Evolutionary conservation across 2,888 invertebrate genomes (phyloP).

Genomic region (Xanthostigma xanthostigma): DNA sequence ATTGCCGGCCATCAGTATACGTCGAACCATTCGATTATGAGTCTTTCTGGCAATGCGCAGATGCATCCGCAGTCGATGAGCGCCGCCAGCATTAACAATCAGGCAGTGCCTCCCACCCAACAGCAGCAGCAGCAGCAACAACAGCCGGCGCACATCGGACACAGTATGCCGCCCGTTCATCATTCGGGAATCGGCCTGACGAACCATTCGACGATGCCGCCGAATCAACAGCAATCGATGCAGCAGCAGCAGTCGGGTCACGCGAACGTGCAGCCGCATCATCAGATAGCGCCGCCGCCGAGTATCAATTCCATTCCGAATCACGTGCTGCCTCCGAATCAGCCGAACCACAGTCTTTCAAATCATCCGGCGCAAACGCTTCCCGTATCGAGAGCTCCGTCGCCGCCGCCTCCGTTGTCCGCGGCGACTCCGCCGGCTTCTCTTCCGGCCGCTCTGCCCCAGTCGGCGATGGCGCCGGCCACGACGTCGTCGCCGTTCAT

Average conservation of each 20-base stretch:
- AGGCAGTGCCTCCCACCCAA: not conserved
- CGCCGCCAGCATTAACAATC: no score
- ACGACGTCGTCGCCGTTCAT: constrained; percentile 31
- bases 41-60: no score
- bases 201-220: not conserved
- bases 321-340: constrained; percentile 1
- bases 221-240: constrained; percentile 9
- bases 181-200: no score
- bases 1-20: no score
- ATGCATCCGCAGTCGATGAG: no score
- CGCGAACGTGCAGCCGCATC: constrained; percentile 1
- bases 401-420: constrained; percentile 8
- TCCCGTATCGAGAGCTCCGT: constrained; percentile 6
- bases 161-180: not conserved
- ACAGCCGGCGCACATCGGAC: constrained; percentile 5
- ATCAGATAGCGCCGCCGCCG: constrained; percentile 1
- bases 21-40: no score
- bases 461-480: constrained; percentile 36
- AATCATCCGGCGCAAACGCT: constrained; percentile 3
- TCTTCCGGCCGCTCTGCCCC: constrained; percentile 32
- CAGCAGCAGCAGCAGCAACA: constrained; percentile 10
- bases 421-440: constrained; percentile 7
- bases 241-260: constrained; percentile 6
- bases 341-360: constrained; percentile 3
- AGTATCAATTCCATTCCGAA: not conserved